Percentiles rank a stretch among this genome's conserved stretches.
These are phyloP conservation scores for Tachina grossa DNA, from an alignment of 2,888 invertebrate species.

Conservation along the genomic window DNA sequence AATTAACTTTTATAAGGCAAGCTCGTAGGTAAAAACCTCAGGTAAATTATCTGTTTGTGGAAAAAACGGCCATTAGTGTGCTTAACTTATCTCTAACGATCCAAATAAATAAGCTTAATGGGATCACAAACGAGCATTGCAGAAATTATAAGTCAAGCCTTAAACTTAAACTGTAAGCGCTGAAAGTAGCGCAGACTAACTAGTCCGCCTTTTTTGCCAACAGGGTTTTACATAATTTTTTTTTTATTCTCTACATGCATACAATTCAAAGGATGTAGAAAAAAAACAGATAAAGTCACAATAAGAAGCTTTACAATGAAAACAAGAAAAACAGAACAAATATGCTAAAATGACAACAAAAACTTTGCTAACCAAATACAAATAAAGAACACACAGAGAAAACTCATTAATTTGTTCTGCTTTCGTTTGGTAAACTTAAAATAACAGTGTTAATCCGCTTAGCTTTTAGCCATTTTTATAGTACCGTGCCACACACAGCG, in stretches of 20 bases:
- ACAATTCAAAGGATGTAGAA: conserved; percentile 29
- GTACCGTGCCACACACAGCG: not conserved
- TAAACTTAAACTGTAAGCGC: too few species aligned
- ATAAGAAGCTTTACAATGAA: conserved; percentile 50
- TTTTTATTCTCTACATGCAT: not conserved
- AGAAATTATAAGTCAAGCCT: too few species aligned
- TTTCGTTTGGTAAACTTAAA: conserved; percentile 77
- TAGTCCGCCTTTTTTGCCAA: conserved; percentile 21
- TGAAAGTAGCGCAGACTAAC: too few species aligned
- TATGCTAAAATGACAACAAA: conserved; percentile 49
- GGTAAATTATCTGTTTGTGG: too few species aligned
- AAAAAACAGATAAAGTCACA: conserved; percentile 57
- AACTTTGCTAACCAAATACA: conserved; percentile 63
- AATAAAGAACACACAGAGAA: conserved; percentile 62
- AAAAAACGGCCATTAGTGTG: too few species aligned
- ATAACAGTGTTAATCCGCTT: conserved; percentile 72
- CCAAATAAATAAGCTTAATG: too few species aligned
- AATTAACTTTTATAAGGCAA: too few species aligned
- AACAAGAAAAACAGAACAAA: conserved; percentile 28
- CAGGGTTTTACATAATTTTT: conserved; percentile 13
- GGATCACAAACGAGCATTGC: too few species aligned
- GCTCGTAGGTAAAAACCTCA: too few species aligned
- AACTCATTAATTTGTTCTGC: conserved; percentile 81
- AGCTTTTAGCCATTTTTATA: conserved; percentile 69
- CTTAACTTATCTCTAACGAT: too few species aligned